Conservation (phyloP, 2,113 vertebrate genomes). For the Rhinolophus sinicus region DNA sequence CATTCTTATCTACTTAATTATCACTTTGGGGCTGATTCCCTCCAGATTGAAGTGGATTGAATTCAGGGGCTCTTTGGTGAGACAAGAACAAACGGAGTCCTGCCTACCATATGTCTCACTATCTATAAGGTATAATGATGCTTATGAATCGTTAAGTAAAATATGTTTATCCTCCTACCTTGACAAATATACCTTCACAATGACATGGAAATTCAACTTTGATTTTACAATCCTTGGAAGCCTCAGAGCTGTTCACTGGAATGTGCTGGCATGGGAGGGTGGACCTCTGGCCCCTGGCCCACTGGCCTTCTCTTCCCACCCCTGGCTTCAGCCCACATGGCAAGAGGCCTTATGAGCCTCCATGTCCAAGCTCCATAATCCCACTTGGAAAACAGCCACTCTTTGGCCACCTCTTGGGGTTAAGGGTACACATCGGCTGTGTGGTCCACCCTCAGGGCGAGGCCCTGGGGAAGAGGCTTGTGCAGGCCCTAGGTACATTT, state of each 20-base stretch:
- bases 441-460: neutral
- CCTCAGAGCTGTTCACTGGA: neutral
- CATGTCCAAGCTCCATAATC: neutral
- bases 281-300: neutral
- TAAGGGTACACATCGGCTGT: neutral
- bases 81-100: neutral
- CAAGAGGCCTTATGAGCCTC: neutral
- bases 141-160: slow-evolving; percentile 29
- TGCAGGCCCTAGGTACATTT: neutral
- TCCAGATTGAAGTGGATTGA: neutral
- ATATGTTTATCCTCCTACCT: neutral
- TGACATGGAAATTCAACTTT: slow-evolving; percentile 30
- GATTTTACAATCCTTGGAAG: neutral
- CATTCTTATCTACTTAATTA: neutral
- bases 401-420: neutral
- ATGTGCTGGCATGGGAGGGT: neutral
- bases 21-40: neutral
- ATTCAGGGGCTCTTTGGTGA: neutral
- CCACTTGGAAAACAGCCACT: neutral
- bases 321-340: neutral
- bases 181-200: slow-evolving; percentile 5
- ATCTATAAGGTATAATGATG: slow-evolving; percentile 40
- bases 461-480: neutral
- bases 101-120: neutral
- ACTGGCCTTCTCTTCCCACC: neutral